Percentiles rank a stretch among this genome's conserved stretches.
phyloP scores from a whole-genome alignment of 1,140 invertebrate species.

The Euwallacea similis region DNA sequence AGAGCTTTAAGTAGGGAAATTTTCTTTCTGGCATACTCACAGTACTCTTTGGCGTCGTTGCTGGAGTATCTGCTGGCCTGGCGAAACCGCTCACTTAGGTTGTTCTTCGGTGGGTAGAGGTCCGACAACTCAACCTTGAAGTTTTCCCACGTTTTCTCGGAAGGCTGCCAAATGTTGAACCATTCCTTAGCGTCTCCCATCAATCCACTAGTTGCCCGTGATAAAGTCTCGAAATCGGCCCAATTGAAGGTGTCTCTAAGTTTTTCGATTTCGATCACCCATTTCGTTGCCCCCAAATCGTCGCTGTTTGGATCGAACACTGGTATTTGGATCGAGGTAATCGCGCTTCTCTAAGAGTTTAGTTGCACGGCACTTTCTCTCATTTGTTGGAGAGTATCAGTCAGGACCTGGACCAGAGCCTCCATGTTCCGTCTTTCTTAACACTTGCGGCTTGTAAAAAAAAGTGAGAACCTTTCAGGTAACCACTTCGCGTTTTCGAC shows the following conservation, averaged over 20 bases:
- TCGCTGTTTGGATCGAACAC: not conserved
- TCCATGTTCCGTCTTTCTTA: too few relatives aligned
- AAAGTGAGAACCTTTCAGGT: too few relatives aligned
- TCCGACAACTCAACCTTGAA: not conserved
- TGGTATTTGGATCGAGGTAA: not conserved
- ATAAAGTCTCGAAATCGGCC: not conserved
- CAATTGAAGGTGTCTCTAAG: not conserved
- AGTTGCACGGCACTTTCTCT: too few relatives aligned
- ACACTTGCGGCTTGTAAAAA: too few relatives aligned
- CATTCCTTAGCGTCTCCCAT: not conserved
- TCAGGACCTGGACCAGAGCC: too few relatives aligned
- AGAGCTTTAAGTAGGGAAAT: conserved; percentile 3
- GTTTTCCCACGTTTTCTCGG: not conserved
- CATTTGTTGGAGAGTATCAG: too few relatives aligned
- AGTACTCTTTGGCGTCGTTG: conserved; percentile 5
- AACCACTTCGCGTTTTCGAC: too few relatives aligned
- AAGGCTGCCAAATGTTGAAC: not conserved
- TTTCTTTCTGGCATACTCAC: conserved; percentile 19
- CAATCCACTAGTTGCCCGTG: not conserved
- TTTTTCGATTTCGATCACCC: not conserved
- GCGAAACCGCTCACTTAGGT: conserved; percentile 7
- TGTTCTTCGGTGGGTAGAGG: conserved; percentile 2
- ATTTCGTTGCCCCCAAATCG: not conserved
- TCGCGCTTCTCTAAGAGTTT: too few relatives aligned
- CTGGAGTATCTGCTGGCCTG: not conserved